These are phyloP conservation scores for Pogonocichla stellata DNA, from an alignment of 2,113 vertebrate species.

Conservation along the genomic window DNA sequence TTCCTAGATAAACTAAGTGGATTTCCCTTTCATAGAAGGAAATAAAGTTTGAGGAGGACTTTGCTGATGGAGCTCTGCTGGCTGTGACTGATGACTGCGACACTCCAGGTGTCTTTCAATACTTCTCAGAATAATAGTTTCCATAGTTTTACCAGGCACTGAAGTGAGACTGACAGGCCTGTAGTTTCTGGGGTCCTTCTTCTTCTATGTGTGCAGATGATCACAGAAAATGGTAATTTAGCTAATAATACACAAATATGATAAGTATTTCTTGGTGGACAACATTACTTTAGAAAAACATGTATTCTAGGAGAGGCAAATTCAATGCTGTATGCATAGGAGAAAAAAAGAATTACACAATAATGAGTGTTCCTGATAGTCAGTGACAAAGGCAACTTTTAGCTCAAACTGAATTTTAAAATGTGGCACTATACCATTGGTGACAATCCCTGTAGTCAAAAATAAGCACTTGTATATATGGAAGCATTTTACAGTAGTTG, in stretches of 20 bases:
- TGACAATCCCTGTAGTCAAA: not conserved
- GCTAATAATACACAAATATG: not conserved
- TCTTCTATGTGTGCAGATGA: not conserved
- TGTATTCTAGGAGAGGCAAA: not conserved
- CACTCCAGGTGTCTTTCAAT: not conserved
- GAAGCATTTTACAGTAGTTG: not conserved
- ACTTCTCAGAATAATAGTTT: not conserved
- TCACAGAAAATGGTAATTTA: not conserved
- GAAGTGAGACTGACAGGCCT: not conserved
- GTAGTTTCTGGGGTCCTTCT: not conserved
- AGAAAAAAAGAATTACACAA: not conserved
- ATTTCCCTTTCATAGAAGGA: not conserved
- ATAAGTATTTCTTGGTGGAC: not conserved
- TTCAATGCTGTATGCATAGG: not conserved
- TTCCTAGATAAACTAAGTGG: not conserved
- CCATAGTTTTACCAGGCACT: not conserved
- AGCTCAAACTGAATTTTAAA: not conserved
- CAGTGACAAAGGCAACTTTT: not conserved
- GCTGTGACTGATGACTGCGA: accelerated
- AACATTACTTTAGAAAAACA: not conserved
- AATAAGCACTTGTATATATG: not conserved
- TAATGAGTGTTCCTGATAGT: not conserved
- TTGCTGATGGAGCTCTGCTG: not conserved
- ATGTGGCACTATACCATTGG: not conserved
- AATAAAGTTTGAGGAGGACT: not conserved